Conservation (phyloP, 2,888 invertebrate genomes). For the Agriopis aurantiaria region DNA sequence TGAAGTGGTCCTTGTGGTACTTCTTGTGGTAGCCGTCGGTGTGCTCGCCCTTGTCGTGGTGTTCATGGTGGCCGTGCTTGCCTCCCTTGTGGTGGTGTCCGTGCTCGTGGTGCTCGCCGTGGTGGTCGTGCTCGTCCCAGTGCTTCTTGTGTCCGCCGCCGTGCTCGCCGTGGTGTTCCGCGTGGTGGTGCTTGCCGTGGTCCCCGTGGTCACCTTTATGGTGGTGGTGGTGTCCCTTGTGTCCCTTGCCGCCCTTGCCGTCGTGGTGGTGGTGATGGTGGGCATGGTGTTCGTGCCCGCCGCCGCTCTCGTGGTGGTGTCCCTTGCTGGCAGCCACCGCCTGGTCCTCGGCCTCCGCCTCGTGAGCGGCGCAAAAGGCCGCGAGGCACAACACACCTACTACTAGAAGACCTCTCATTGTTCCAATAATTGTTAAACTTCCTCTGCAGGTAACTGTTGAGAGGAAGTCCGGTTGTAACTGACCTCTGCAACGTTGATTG, state of each 20-base stretch:
- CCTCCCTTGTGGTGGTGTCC: conserved; percentile 92
- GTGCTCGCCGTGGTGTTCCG: conserved; percentile 90
- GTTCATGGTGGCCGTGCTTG: conserved; percentile 93
- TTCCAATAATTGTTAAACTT: conserved; percentile 48
- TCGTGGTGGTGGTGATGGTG: conserved; percentile 90
- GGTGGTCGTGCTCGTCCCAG: conserved; percentile 91
- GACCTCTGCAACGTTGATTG: conserved; percentile 70
- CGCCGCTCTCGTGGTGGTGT: conserved; percentile 86
- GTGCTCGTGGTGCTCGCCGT: conserved; percentile 91
- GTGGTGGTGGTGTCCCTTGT: conserved; percentile 91
- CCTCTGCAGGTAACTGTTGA: conserved; percentile 53
- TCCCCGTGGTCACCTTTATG: conserved; percentile 92
- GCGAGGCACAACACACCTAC: conserved; percentile 72
- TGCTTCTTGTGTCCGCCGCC: conserved; percentile 93
- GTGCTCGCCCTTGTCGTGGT: conserved; percentile 94
- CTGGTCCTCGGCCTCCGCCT: conserved; percentile 64
- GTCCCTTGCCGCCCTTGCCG: conserved; percentile 91
- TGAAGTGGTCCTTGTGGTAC: conserved; percentile 94
- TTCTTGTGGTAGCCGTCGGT: conserved; percentile 94
- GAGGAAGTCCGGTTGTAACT: conserved; percentile 79
- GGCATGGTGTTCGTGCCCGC: conserved; percentile 88
- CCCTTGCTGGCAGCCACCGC: conserved; percentile 83
- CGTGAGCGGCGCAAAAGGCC: conserved; percentile 67
- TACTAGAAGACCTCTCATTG: conserved; percentile 73
- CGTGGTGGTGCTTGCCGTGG: conserved; percentile 92